A percentile compares a stretch with the other conserved stretches of the same genome.
Conservation (phyloP, 2,888 invertebrate genomes). For the Creontiades dilutus region DNA sequence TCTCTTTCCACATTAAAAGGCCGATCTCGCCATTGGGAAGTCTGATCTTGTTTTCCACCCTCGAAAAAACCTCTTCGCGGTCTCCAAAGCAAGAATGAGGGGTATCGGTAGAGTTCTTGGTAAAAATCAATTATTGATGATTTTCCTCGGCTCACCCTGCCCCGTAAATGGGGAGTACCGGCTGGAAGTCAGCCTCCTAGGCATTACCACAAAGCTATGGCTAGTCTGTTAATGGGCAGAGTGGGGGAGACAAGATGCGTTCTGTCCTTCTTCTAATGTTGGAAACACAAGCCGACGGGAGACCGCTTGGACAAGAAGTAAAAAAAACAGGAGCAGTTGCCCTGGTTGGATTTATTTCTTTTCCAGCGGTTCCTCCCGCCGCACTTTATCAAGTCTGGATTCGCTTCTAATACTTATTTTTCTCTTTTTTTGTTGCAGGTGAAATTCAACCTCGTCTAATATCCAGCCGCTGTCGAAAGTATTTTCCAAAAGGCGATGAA, state of each 20-base stretch:
- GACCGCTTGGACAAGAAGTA: constrained; percentile 46
- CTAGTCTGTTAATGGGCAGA: constrained; percentile 59
- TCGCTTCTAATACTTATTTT: constrained; percentile 29
- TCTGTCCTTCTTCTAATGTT: constrained; percentile 13
- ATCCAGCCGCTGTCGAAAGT: constrained; percentile 24
- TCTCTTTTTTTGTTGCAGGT: constrained; percentile 63
- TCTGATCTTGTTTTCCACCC: constrained; percentile 40
- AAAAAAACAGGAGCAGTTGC: constrained; percentile 58
- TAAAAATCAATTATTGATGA: constrained; percentile 72
- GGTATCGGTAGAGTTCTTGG: constrained; percentile 70
- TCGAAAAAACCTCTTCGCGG: neutral
- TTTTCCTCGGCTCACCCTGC: constrained; percentile 45
- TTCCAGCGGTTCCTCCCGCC: constrained; percentile 3
- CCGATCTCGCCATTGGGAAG: neutral
- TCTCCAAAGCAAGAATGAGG: constrained; percentile 10
- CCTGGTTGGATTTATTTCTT: constrained; percentile 60
- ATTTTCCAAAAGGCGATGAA: constrained; percentile 37
- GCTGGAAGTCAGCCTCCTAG: neutral
- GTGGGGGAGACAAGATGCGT: constrained; percentile 46
- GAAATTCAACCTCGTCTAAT: constrained; percentile 41
- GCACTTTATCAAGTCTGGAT: constrained; percentile 47
- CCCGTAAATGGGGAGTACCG: constrained; percentile 61
- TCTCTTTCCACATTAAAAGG: neutral
- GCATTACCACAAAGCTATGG: constrained; percentile 69
- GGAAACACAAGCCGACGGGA: constrained; percentile 40